phyloP scores from a whole-genome alignment of 2,113 vertebrate species.

The Ceuthmochares aereus region DNA sequence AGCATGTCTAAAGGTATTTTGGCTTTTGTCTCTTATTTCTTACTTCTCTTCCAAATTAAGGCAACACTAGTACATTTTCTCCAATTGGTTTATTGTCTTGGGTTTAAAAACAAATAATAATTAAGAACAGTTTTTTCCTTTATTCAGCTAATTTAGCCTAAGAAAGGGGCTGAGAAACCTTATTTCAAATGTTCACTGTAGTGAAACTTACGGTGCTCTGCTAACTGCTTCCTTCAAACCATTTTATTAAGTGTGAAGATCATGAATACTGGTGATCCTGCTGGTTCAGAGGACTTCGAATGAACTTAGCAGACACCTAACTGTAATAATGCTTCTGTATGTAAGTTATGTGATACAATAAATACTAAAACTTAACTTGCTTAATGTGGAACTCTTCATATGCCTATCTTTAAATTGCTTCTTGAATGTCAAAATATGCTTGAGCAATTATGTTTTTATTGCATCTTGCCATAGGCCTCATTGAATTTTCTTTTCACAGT shows the following conservation, averaged over 20 bases:
- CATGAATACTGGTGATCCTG: neutral
- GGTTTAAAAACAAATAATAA: neutral
- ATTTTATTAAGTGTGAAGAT: neutral
- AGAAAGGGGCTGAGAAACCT: neutral
- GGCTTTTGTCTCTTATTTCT: neutral
- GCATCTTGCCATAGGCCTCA: neutral
- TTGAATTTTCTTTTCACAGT: constrained; percentile 42
- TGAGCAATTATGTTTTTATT: neutral
- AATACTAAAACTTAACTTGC: neutral
- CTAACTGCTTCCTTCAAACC: neutral
- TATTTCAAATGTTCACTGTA: neutral
- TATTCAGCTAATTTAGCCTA: neutral
- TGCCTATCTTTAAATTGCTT: neutral
- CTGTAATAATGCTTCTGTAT: neutral
- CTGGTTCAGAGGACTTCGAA: neutral
- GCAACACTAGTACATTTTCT: neutral
- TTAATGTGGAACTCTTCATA: neutral
- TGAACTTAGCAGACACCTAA: neutral
- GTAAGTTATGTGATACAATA: neutral
- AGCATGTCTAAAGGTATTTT: neutral
- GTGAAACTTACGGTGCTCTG: neutral
- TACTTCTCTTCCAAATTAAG: neutral
- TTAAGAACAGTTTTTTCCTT: neutral
- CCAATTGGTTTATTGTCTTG: neutral
- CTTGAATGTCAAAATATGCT: neutral